phyloP scores from a whole-genome alignment of 2,113 vertebrate species.

The Sapajus apella region DNA sequence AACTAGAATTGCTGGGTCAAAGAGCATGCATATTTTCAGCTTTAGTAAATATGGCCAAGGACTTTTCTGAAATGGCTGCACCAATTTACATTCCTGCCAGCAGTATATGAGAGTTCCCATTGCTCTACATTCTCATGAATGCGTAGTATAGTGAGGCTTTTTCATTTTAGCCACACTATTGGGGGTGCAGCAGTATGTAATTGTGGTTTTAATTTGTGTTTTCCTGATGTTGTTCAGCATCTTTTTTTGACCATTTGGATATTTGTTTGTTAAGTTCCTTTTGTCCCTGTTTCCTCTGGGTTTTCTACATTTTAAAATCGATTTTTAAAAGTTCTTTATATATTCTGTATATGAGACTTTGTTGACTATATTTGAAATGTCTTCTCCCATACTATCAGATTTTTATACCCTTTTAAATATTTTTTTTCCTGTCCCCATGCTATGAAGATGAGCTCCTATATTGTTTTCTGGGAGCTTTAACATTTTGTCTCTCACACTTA shows the following conservation, averaged over 20 bases:
- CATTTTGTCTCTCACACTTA: conserved; percentile 25
- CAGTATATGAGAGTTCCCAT: no score
- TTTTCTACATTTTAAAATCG: not conserved
- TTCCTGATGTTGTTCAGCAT: not conserved
- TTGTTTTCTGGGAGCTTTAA: not conserved
- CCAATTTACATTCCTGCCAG: not conserved
- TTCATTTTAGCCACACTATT: not conserved
- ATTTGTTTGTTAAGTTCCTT: not conserved
- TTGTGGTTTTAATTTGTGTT: not conserved
- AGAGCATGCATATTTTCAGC: not conserved
- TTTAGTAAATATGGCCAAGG: not conserved
- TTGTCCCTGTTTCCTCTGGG: not conserved
- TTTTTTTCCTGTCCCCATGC: not conserved
- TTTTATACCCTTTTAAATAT: not conserved
- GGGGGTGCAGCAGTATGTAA: not conserved
- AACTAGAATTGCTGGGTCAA: not conserved
- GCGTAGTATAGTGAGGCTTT: not conserved
- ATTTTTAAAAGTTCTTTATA: not conserved
- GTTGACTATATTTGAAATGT: not conserved
- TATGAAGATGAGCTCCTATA: not conserved
- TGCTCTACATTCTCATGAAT: not conserved
- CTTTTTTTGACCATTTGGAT: not conserved
- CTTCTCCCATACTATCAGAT: not conserved
- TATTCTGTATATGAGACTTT: not conserved
- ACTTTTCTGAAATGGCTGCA: not conserved